Evolutionary conservation across 1,140 invertebrate genomes (phyloP), one percentile per base, ranked within the genome.

Genomic region (Habropoda laboriosa): DNA sequence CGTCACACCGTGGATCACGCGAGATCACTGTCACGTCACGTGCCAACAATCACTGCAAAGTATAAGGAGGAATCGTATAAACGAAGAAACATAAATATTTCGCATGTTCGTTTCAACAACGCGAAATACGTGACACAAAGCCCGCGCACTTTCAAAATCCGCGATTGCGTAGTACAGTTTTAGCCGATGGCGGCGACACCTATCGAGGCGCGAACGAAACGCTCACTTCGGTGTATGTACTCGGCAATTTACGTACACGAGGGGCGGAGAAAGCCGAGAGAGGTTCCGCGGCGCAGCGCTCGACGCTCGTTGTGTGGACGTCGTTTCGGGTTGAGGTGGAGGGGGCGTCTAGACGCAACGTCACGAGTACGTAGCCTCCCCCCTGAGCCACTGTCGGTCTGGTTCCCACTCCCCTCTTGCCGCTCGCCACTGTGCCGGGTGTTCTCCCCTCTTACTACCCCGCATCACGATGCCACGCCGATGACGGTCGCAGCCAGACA

Each of bases 321-420:
- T 90, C 86, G 90, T 90, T 90, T 91, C 86, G 89, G 86, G 84
- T 85, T 88, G 87, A 87, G 87, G 86, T 92, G 88, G 91, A 92
- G 90, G 92, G 92, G 92, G 91, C 89, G 92, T 92, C 92, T 92
- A 92, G 92, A 92, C 92, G 91, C 90, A 92, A 92, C 92, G 92
- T 92, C 91, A 92, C 91, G 90, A 92, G 91, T 92, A 92, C 90
- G 88, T 91, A 90, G 82, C 82, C 79, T 76, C 81, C 79, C 76
- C 86, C 76, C 53, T 78, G 75, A 71, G 76, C 80, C 82, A 58
- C 85, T 72, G 71, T 76, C 79, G 79, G 79, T 83, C 51, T 68
- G 53, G 58, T 66, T 57, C 82, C 58, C 85, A 47, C 61, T n/a
- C 80, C 64, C 53, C 57, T 24, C 66, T 12, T 24, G 16, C 38